Conservation (phyloP, 2,888 invertebrate species). For the Drosophila melanocephala region DNA sequence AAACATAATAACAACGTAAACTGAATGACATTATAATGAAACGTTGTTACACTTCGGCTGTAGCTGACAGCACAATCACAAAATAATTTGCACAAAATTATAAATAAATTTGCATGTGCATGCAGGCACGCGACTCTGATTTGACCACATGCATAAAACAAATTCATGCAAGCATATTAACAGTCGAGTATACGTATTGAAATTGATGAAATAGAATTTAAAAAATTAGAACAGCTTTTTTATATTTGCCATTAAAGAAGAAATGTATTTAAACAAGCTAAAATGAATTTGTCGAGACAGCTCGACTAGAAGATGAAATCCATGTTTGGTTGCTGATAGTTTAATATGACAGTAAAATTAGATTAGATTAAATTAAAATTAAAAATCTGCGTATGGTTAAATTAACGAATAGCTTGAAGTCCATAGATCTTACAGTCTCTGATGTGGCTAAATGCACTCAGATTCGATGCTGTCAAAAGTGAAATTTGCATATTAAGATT, state of each 20-base stretch:
- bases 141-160: slow-evolving; percentile 17
- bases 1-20: slow-evolving; percentile 45
- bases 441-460: too few species aligned
- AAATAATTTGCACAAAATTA: slow-evolving; percentile 71
- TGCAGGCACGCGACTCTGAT: slow-evolving; percentile 27
- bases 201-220: background rate
- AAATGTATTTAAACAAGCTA: background rate
- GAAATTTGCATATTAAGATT: background rate
- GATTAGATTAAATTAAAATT: too few species aligned
- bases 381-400: too few species aligned
- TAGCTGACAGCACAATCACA: slow-evolving; percentile 70
- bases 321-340: background rate
- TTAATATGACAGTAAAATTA: background rate
- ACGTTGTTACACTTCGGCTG: slow-evolving; percentile 46
- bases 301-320: background rate
- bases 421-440: too few species aligned
- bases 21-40: slow-evolving; percentile 52
- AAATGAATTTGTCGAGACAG: background rate
- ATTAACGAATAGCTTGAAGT: too few species aligned
- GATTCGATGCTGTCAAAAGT: too few species aligned
- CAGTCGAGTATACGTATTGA: background rate
- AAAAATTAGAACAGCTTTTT: background rate
- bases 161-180: slow-evolving; percentile 1
- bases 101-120: slow-evolving; percentile 56
- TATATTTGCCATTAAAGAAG: background rate